These are phyloP conservation scores for Cephus rjabovi DNA, from an alignment of 2,888 invertebrate genomes.

Conservation along the genomic window DNA sequence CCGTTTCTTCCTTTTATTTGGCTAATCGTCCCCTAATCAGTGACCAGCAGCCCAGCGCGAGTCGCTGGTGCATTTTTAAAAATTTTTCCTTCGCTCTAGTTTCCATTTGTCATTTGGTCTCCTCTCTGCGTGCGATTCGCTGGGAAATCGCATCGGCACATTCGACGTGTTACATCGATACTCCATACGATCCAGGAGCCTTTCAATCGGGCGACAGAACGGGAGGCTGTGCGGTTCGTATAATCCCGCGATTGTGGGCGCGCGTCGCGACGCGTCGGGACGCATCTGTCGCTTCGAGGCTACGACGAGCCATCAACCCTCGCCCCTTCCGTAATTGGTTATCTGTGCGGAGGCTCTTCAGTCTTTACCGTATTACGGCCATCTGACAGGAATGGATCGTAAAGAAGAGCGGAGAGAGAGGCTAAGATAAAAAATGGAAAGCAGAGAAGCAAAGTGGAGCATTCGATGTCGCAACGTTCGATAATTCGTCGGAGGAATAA, in stretches of 20 bases:
- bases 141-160: too few relatives aligned
- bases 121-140: too few relatives aligned
- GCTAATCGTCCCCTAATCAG: too few relatives aligned
- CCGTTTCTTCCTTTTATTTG: too few relatives aligned
- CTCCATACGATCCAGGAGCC: not conserved
- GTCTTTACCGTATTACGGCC: constrained; percentile 57
- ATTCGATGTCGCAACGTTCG: too few relatives aligned
- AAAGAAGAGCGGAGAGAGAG: constrained; percentile 33
- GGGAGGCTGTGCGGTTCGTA: constrained; percentile 32
- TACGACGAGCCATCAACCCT: constrained; percentile 37
- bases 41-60: too few relatives aligned
- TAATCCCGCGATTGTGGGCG: constrained; percentile 56
- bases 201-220: constrained; percentile 10
- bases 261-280: constrained; percentile 48
- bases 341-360: constrained; percentile 65
- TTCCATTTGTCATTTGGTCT: too few relatives aligned
- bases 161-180: not conserved
- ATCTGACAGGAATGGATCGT: constrained; percentile 46
- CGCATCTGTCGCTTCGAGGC: constrained; percentile 55
- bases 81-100: too few relatives aligned
- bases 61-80: too few relatives aligned
- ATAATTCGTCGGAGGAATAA: too few relatives aligned
- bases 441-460: too few relatives aligned
- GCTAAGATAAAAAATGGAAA: not conserved
- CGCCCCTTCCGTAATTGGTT: constrained; percentile 61